Percentiles rank a stretch among this genome's conserved stretches.
Conservation (phyloP, 2,888 invertebrate species). For the Drosophila glabriapex region DNA sequence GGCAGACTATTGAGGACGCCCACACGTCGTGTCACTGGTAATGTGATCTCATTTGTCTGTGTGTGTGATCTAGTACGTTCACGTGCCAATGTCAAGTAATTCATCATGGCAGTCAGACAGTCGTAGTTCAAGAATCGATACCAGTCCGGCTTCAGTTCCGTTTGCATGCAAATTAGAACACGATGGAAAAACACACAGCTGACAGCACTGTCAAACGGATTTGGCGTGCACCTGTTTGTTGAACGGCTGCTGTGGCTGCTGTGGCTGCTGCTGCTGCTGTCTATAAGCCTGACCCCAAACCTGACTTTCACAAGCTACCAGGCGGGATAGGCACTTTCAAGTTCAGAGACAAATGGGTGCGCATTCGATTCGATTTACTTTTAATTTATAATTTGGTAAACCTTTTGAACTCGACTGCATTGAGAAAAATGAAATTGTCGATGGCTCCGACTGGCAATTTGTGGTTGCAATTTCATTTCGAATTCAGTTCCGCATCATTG, state of each 20-base stretch:
- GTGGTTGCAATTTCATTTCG: conserved; percentile 78
- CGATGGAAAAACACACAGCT: conserved; percentile 60
- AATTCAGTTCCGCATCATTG: conserved; percentile 78
- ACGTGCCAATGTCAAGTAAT: conserved; percentile 57
- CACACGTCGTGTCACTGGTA: conserved; percentile 39
- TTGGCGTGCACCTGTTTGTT: conserved; percentile 76
- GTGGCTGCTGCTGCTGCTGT: conserved; percentile 21
- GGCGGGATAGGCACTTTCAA: conserved; percentile 64
- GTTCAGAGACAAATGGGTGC: conserved; percentile 75
- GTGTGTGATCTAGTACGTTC: conserved; percentile 7
- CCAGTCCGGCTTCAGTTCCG: conserved; percentile 70
- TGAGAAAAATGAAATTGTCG: conserved; percentile 77
- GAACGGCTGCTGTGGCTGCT: conserved; percentile 21
- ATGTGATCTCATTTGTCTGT: conserved; percentile 5
- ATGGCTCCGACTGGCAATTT: conserved; percentile 71
- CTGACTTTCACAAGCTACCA: conserved; percentile 69
- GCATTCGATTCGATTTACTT: conserved; percentile 82
- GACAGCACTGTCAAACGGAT: conserved; percentile 72
- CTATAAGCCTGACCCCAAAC: conserved; percentile 54
- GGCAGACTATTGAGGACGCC: conserved; percentile 45
- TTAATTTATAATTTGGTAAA: conserved; percentile 81
- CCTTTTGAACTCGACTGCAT: conserved; percentile 74
- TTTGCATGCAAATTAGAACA: conserved; percentile 78
- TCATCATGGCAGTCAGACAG: conserved; percentile 63
- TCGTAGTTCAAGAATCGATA: conserved; percentile 7